A percentile compares a stretch with the other conserved stretches of the same genome.
Evolutionary conservation across 2,113 vertebrate species (phyloP).

Genomic region (Lethenteron reissneri): DNA sequence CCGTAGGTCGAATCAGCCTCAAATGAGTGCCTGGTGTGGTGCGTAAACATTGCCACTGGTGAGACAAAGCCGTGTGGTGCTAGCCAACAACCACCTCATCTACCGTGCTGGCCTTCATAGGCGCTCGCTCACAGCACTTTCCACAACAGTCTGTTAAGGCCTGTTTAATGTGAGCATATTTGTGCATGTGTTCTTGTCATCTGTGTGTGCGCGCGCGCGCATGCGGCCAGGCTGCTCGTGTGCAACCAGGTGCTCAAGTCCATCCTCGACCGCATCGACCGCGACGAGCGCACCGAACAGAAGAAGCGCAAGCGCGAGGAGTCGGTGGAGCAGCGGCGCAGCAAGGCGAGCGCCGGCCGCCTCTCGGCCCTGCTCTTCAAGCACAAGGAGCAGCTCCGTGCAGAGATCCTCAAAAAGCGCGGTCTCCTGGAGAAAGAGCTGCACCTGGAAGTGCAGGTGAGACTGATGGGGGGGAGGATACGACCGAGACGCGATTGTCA

Average conservation of each 20-base stretch:
- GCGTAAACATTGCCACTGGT: neutral
- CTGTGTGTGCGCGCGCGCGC: neutral
- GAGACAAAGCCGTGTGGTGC: neutral
- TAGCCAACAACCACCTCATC: neutral
- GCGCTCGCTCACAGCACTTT: neutral
- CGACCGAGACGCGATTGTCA: conserved; percentile 13
- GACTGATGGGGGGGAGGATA: too few species aligned
- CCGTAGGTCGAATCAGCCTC: neutral
- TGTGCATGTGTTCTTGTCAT: neutral
- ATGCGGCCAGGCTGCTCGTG: conserved; percentile 58
- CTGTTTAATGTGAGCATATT: neutral
- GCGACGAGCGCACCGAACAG: conserved; percentile 86
- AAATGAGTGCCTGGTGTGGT: neutral
- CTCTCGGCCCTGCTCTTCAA: conserved; percentile 85
- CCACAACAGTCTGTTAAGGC: neutral
- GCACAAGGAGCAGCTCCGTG: conserved; percentile 88
- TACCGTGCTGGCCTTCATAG: neutral
- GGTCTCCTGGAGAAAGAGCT: conserved; percentile 89
- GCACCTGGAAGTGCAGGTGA: conserved; percentile 83
- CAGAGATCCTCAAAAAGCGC: conserved; percentile 85
- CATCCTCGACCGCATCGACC: conserved; percentile 94
- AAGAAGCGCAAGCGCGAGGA: conserved; percentile 87
- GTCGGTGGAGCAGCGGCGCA: conserved; percentile 81
- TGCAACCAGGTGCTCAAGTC: conserved; percentile 99
- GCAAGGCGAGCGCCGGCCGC: conserved; percentile 76